phyloP scores from a whole-genome alignment of 2,113 vertebrate species.

The Lepus europaeus region DNA sequence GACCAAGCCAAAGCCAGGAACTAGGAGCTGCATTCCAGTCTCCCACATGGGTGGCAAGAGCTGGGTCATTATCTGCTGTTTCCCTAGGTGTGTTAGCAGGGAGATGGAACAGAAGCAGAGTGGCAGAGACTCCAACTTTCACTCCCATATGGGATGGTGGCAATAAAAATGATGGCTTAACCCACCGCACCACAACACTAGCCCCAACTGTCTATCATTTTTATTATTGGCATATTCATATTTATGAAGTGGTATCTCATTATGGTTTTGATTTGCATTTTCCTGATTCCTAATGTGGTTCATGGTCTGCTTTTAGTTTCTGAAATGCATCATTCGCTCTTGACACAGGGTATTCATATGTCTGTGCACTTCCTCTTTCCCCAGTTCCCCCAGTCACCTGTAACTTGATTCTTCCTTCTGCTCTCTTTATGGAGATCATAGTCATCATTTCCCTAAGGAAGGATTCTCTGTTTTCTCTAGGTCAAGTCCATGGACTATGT shows the following conservation, averaged over 20 bases:
- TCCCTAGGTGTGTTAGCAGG: no score
- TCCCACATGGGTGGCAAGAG: no score
- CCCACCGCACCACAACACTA: no score
- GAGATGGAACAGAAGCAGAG: no score
- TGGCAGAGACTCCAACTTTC: no score
- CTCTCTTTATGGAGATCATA: neutral
- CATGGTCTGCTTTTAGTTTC: constrained; percentile 28
- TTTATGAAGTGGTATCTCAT: neutral
- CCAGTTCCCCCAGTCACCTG: neutral
- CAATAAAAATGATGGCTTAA: no score
- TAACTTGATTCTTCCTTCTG: neutral
- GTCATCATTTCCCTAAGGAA: neutral
- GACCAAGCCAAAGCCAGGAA: no score
- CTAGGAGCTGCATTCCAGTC: no score
- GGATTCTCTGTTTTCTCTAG: neutral
- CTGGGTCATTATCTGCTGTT: no score
- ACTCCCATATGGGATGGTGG: no score
- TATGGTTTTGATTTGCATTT: constrained; percentile 45
- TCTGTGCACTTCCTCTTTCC: neutral
- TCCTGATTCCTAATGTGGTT: neutral
- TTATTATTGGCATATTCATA: neutral
- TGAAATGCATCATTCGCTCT: neutral
- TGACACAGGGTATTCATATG: neutral
- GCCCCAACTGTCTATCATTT: neutral
- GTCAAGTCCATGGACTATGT: neutral